Percentiles rank a stretch among this genome's conserved stretches.
Evolutionary conservation across 2,113 vertebrate genomes (phyloP).

Genomic region (Nyctibius bracteatus): DNA sequence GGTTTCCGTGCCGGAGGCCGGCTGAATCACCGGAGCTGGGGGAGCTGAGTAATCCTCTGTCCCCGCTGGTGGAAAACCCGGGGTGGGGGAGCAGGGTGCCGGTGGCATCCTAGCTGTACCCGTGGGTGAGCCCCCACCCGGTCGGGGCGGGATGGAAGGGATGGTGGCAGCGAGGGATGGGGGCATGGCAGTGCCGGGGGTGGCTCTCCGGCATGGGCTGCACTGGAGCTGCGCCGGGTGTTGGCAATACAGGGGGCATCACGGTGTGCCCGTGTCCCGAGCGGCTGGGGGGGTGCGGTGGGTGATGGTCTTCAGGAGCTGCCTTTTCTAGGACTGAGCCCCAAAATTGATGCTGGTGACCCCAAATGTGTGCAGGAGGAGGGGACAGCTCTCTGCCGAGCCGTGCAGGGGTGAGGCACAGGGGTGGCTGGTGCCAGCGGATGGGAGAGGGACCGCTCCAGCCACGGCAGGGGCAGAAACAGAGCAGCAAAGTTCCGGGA

Average conservation of each 20-base stretch:
- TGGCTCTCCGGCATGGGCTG: accelerated
- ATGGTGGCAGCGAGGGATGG: background rate
- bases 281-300: accelerated
- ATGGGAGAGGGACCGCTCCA: accelerated
- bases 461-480: background rate
- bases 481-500: background rate
- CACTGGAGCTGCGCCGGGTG: accelerated
- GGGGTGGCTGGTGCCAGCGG: background rate
- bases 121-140: background rate
- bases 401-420: accelerated
- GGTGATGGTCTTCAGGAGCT: background rate
- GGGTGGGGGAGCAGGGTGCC: accelerated
- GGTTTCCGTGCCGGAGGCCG: background rate
- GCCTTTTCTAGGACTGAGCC: background rate
- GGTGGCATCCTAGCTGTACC: background rate
- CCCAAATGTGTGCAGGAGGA: background rate
- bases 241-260: background rate
- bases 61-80: background rate
- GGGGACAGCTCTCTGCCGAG: background rate
- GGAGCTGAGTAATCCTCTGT: background rate
- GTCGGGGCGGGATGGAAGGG: background rate
- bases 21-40: conserved; percentile 24
- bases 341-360: background rate
- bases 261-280: accelerated
- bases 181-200: background rate